These are phyloP conservation scores for Piprites chloris DNA, from an alignment of 2,113 vertebrate genomes.

Conservation along the genomic window DNA sequence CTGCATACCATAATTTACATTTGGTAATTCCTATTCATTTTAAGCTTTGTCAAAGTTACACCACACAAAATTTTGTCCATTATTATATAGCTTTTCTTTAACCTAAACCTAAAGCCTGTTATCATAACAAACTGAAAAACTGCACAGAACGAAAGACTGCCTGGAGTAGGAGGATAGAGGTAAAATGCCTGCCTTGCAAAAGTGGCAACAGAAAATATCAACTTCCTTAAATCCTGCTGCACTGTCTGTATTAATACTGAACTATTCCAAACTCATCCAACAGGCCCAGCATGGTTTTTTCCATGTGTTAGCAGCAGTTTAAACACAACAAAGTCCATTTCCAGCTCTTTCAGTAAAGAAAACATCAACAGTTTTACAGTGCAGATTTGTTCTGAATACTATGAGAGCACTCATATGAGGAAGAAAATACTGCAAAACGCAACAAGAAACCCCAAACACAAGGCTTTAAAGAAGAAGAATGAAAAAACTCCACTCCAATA, in stretches of 20 bases:
- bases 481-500: fast-evolving
- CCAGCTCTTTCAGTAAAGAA: background rate
- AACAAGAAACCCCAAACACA: background rate
- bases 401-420: fast-evolving
- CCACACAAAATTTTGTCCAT: fast-evolving
- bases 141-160: too few species aligned
- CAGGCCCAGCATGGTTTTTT: fast-evolving
- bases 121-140: background rate
- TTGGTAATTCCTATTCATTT: fast-evolving
- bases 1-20: fast-evolving
- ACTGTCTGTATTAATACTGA: fast-evolving
- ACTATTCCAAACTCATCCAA: background rate
- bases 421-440: fast-evolving
- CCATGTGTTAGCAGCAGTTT: fast-evolving
- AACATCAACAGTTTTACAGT: fast-evolving
- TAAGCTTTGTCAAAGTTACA: background rate
- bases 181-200: background rate
- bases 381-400: background rate
- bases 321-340: background rate
- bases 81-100: background rate
- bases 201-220: background rate
- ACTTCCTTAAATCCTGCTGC: background rate
- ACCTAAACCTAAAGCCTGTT: background rate
- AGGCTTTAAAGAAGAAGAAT: too few species aligned
- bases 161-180: fast-evolving